Percentiles rank a stretch among this genome's conserved stretches.
Evolutionary conservation across 2,797 vertebrate genomes (phyloP).

Genomic region (Pteropus rufus): DNA sequence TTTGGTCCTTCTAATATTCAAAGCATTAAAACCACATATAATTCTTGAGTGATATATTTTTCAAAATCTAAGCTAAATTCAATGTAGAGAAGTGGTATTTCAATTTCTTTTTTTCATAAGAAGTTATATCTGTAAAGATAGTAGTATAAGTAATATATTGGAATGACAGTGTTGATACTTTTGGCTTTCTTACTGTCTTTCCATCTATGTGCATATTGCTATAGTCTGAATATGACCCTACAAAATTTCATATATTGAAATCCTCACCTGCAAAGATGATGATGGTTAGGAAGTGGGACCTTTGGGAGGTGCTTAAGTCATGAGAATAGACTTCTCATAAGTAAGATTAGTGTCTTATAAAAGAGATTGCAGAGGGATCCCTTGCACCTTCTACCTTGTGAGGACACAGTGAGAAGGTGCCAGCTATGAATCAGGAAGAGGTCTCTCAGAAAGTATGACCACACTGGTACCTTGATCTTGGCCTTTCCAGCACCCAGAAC

Average conservation of each 20-base stretch:
- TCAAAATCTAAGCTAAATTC: conserved; percentile 2
- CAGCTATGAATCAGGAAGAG: no score
- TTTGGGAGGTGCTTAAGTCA: neutral
- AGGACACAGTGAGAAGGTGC: neutral
- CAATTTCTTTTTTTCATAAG: neutral
- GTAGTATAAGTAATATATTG: neutral
- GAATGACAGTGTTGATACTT: neutral
- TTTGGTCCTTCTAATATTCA: neutral
- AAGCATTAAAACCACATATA: neutral
- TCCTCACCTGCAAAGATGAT: neutral
- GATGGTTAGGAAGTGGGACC: neutral
- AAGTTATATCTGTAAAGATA: neutral
- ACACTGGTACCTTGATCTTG: no score
- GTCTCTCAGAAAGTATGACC: no score
- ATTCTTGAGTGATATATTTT: neutral
- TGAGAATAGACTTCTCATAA: neutral
- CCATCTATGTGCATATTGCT: neutral
- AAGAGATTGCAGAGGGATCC: neutral
- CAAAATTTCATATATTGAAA: neutral
- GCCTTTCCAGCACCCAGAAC: no score
- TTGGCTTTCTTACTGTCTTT: neutral
- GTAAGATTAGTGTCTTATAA: neutral
- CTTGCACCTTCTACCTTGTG: neutral
- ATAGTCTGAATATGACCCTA: neutral
- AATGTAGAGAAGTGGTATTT: neutral